A percentile compares a stretch with the other conserved stretches of the same genome.
Evolutionary conservation across 1,140 invertebrate genomes (phyloP).

Genomic region (Lanistes nyassanus): DNA sequence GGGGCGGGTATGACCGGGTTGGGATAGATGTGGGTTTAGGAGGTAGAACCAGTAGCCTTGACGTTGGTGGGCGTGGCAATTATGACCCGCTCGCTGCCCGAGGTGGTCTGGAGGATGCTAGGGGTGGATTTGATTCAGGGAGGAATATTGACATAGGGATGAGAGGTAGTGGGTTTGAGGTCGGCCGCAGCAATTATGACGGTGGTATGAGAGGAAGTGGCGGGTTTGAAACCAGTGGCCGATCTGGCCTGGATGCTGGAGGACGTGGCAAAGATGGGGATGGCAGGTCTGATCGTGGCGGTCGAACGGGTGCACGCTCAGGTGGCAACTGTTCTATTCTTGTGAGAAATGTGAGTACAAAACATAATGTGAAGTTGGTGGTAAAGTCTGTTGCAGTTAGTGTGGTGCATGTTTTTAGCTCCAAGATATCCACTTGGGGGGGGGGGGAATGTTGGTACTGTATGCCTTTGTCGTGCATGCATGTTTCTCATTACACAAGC

Average conservation of each 20-base stretch:
- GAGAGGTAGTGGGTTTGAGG: constrained; percentile 6
- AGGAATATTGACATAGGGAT: constrained; percentile 2
- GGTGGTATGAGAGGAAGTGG: constrained; percentile 8
- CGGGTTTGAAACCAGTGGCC: constrained; percentile 5
- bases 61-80: not conserved
- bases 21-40: constrained; percentile 1
- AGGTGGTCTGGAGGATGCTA: not conserved
- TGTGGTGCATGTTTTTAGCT: too few relatives aligned
- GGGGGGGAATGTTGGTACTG: too few relatives aligned
- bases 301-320: constrained; percentile 17
- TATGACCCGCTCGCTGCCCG: constrained; percentile 3
- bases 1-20: constrained; percentile 29
- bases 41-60: not conserved
- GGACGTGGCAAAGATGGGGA: not conserved
- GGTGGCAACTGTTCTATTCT: constrained; percentile 72
- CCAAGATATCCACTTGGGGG: too few relatives aligned
- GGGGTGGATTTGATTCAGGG: constrained; percentile 1
- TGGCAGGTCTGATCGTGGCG: not conserved
- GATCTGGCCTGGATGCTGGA: constrained; percentile 4
- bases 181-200: constrained; percentile 3
- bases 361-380: too few relatives aligned
- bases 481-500: too few relatives aligned
- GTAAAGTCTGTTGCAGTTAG: too few relatives aligned
- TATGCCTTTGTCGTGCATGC: too few relatives aligned
- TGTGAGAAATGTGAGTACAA: constrained; percentile 78